Evolutionary conservation across 1,140 invertebrate genomes (phyloP), one percentile per base, ranked within the genome.

Genomic region (Platorchestia sp.): DNA sequence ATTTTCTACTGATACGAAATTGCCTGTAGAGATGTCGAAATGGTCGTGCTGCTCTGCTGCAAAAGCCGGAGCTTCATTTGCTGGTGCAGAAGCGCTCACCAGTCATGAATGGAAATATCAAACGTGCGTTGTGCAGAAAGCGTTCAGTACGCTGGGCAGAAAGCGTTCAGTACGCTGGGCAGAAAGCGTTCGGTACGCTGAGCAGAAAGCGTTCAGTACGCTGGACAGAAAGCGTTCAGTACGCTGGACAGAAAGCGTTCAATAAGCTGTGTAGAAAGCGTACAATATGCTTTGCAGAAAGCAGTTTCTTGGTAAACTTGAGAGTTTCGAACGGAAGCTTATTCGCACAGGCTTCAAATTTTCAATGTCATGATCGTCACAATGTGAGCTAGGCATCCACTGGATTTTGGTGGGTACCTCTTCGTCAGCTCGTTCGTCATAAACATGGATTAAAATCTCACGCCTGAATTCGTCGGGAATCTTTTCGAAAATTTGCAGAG

Each of bases 401-500:
- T 3, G 59, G 59, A 22, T 6, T 75, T 75, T 75, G 59, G 59
- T 22, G 59, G 59, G 27, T 3, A 75, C 59, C 36, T 75, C 59
- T 75, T 75, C 59, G 36, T 75, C 59, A 36, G 59, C 59, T 3
- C 59, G 59, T 75, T 36, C 59, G 27, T 75, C 59, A 22, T 14
- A 36, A 27, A 1, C 14, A 3, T 14, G 59, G 36, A 22, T 75
- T 75, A 75, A 27, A 75, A 75, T 75, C 27, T 36, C 27, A 10
- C 43, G 87, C 87, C 43, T 89, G 87, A 89, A 89, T 89, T 89
- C 5, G 3, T 41, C 36, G n/a, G 87, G 41, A 89, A 89, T 42
- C n/a, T 89, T 89, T 89, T 43, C 36, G n/a, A 42, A 44, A 89
- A 89, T 89, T 89, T 89, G 43, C 87, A 89, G 59, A 7, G 91